Percentiles rank a stretch among this genome's conserved stretches.
Evolutionary conservation across 2,888 invertebrate species (phyloP).

Genomic region (Caenorhabditis imperialis): DNA sequence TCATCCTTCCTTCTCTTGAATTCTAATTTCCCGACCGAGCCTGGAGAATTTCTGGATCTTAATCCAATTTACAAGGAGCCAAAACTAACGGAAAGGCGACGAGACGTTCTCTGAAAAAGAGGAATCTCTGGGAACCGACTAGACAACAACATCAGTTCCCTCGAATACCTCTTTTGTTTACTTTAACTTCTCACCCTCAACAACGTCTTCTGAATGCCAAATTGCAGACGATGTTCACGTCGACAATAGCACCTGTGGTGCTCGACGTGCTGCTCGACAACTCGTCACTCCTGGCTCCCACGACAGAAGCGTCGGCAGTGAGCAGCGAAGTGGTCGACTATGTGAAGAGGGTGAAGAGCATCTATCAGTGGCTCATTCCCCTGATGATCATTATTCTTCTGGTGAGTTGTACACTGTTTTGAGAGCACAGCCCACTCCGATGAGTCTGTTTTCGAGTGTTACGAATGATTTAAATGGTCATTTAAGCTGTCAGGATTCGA

Average conservation of each 20-base stretch:
- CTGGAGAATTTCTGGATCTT: too few relatives aligned
- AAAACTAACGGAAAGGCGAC: too few relatives aligned
- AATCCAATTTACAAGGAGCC: too few relatives aligned
- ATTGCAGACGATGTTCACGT: conserved; percentile 23
- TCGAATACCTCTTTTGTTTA: background rate
- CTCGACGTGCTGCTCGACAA: conserved; percentile 29
- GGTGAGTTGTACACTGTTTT: conserved; percentile 58
- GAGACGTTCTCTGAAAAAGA: too few relatives aligned
- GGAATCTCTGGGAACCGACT: too few relatives aligned
- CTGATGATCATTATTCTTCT: conserved; percentile 72
- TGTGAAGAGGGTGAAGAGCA: conserved; percentile 44
- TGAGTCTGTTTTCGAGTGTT: too few relatives aligned
- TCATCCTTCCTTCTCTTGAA: too few relatives aligned
- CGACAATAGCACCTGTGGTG: conserved; percentile 27
- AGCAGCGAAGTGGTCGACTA: conserved; percentile 36
- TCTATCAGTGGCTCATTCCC: conserved; percentile 72
- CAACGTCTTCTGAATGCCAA: background rate
- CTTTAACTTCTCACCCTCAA: background rate
- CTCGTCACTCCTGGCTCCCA: background rate
- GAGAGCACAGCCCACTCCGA: too few relatives aligned
- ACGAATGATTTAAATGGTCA: too few relatives aligned
- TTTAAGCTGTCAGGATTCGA: background rate
- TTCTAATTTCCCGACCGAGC: too few relatives aligned
- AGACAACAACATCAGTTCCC: too few relatives aligned
- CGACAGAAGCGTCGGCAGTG: conserved; percentile 20